Base-by-base conservation (phyloP, 2,113 vertebrate species). In the Pampusana beccarii region DNA sequence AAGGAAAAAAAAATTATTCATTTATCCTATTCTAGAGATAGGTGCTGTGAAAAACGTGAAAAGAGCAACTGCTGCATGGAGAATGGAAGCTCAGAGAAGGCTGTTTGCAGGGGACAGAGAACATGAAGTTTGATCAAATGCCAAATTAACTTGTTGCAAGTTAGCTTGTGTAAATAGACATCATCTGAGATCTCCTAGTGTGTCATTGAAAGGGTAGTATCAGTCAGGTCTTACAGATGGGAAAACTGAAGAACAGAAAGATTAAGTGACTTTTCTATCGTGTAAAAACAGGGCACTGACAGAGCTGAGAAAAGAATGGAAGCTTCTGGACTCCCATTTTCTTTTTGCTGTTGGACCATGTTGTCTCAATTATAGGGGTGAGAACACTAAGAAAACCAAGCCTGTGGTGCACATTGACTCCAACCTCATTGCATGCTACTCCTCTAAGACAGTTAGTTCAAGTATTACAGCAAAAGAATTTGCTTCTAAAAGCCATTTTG, bases 131-230 rank as follows among this genome's bases (percentile, higher is more conserved):
- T 92, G 90, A 83, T 90, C 64, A 88, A 80, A 74, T 48, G 71
- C 60, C 79, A 93, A 74, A 74, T 60, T 80, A 88, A 92, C 93
- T 93, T 88, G 57, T 86, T 79, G 65, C 53, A 79, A 84, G 62
- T 81, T 89, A 86, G 31, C 53, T 44, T 75, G 38, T 72, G 69
- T 89, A 88, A 94, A 86, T 60, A 80, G 69, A 48, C 26, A 84
- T 74, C 29, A 51, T 78, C 60, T 34, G 57, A 90, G 67, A 86
- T 71, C 71, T 90, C 79, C 54, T 67, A 38, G 72, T 29, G 82
- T 90, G 56, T 80, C 60, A 44, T 78, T 86, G 86, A 70, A 85
- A 71, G 38, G 57, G 33, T 57, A 71, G 24, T 78, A 67, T 80
- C 12, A 3, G n/a, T 51, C 69, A 17, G 33, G 40, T 74, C 19